Conservation (phyloP, 2,888 invertebrate genomes). For the Sinopyrophorus schimmeli region DNA sequence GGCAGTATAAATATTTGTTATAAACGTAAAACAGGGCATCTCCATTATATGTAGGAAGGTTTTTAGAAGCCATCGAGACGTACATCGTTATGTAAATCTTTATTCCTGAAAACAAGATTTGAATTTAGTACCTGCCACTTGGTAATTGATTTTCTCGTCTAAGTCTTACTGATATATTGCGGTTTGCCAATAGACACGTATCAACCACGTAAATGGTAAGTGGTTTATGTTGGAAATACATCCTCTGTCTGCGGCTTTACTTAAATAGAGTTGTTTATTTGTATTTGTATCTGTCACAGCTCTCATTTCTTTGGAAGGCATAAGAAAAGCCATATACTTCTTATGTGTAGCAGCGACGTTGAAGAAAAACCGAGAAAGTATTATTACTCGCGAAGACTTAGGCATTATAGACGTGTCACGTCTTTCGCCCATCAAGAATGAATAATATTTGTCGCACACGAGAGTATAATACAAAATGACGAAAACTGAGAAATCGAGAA, state of each 20-base stretch:
- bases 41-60: constrained; percentile 24
- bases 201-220: constrained; percentile 26
- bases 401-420: constrained; percentile 22
- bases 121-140: constrained; percentile 30
- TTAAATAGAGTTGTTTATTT: constrained; percentile 27
- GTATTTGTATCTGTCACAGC: constrained; percentile 19
- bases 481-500: constrained; percentile 16
- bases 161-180: constrained; percentile 27
- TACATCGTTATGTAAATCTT: constrained; percentile 27
- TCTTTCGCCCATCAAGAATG: constrained; percentile 20
- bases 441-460: constrained; percentile 22
- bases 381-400: constrained; percentile 15
- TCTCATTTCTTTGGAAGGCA: constrained; percentile 18
- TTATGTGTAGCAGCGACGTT: constrained; percentile 12
- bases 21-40: constrained; percentile 24
- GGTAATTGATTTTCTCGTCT: constrained; percentile 29
- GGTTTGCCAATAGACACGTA: constrained; percentile 29
- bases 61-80: constrained; percentile 24
- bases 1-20: constrained; percentile 24
- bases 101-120: constrained; percentile 28
- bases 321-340: constrained; percentile 19
- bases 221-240: constrained; percentile 29
- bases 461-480: constrained; percentile 15
- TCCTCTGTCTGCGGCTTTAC: constrained; percentile 21
- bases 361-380: constrained; percentile 18